Evolutionary conservation across 2,113 vertebrate genomes (phyloP).

Genomic region (Rhinoptilus africanus): DNA sequence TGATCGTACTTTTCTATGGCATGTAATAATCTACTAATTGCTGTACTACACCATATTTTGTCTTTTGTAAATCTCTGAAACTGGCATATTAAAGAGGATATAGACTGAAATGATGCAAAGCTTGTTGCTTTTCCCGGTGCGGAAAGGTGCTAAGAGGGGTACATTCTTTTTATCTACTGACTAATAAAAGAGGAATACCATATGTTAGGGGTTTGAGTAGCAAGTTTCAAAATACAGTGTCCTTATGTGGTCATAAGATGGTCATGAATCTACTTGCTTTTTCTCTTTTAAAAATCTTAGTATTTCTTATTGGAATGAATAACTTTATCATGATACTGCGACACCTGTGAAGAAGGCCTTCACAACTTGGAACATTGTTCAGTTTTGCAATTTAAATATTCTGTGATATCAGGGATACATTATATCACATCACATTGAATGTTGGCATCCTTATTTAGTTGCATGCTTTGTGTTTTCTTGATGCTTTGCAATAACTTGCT

Average conservation of each 20-base stretch:
- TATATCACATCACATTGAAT: neutral
- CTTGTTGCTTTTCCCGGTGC: neutral
- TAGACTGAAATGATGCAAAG: neutral
- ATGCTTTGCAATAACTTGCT: neutral
- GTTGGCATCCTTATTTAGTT: neutral
- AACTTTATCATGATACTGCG: neutral
- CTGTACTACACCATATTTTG: neutral
- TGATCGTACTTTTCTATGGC: neutral
- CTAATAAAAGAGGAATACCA: neutral
- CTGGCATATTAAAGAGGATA: neutral
- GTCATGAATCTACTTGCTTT: neutral
- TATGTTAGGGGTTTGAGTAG: neutral
- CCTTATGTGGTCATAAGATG: neutral
- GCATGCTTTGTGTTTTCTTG: neutral
- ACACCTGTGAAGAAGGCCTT: neutral
- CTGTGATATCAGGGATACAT: neutral
- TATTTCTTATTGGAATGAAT: neutral
- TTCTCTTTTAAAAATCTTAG: neutral
- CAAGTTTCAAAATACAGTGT: neutral
- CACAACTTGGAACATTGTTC: neutral
- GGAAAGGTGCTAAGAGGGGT: neutral
- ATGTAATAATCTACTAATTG: neutral
- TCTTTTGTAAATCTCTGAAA: neutral
- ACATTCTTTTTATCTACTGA: neutral
- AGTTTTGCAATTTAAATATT: neutral